Base-by-base conservation (phyloP, 1,140 invertebrate genomes). In the Trinorchestia longiramus region DNA sequence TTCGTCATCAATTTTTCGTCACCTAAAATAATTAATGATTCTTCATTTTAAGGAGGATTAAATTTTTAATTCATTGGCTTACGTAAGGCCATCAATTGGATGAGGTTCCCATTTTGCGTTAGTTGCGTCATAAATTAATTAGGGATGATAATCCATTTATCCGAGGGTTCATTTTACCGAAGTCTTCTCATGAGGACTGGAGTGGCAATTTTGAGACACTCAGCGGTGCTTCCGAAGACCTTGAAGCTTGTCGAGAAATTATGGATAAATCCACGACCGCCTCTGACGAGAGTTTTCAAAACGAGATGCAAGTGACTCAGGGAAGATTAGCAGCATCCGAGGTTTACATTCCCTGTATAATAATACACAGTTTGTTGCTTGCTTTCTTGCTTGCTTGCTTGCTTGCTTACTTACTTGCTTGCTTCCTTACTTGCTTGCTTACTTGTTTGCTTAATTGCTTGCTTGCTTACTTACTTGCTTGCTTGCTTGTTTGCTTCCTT, bases 11-110 rank as follows among this genome's bases (percentile, higher is more conserved):
- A 41, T 90, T 90, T 90, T 90, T 8, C 88, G 88, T 90, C 88
- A 90, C 88, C 88, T 42, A 90, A 90, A 77, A 77, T 77, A 77
- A 77, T 77, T 77, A 77, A 90, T 90, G 88, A 90, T 42, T 90
- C 88, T 90, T 43, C n/a, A 90, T 90, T 90, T 90, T 90, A 1
- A 40, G 88, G 41, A 43, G 88, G 88, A 41, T 15, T 90, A 15
- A 42, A 42, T 90, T 90, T 90, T 90, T 90, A 90, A 90, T 90
- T 90, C 43, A 90, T 90, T 42, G 88, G n/a, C 88, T 17, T 41
- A 90, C 43, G 88, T 87, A 36, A 41, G 88, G 41, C 88, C 88
- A 53, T 53, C 88, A 90, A 90, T 42, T 90, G 88, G 41, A 43
- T 42, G 36, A 90, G 43, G 88, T 42, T 90, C 41, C 88, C 41